A percentile compares a stretch with the other conserved stretches of the same genome.
Conservation (phyloP, 2,797 vertebrate genomes). For the Toxotes lorentzi region DNA sequence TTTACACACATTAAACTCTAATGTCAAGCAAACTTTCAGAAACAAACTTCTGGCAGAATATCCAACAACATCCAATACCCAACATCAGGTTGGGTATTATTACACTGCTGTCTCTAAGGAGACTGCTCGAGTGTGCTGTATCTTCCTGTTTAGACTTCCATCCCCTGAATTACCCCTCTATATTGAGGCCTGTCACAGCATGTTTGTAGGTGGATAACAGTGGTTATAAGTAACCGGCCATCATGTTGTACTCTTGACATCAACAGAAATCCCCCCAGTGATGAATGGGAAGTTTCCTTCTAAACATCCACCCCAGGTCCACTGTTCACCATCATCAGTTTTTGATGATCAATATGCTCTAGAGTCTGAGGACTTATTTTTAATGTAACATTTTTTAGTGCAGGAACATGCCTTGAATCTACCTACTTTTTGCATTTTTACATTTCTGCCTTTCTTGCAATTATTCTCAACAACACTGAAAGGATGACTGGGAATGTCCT, state of each 20-base stretch:
- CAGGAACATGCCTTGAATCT: background rate
- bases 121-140: slow-evolving; percentile 8
- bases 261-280: background rate
- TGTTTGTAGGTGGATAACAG: slow-evolving; percentile 34
- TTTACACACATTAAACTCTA: slow-evolving; percentile 37
- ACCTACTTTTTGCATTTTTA: background rate
- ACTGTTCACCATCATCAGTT: background rate
- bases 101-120: slow-evolving; percentile 12
- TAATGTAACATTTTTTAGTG: background rate
- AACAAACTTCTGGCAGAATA: slow-evolving; percentile 7
- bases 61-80: too few relatives aligned
- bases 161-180: slow-evolving; percentile 17
- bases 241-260: slow-evolving; percentile 27
- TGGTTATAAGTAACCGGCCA: slow-evolving; percentile 11
- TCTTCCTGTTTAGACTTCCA: slow-evolving; percentile 20
- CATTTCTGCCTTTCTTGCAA: background rate
- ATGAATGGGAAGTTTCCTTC: background rate
- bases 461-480: background rate
- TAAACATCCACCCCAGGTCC: background rate
- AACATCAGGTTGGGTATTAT: slow-evolving; percentile 28
- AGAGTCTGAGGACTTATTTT: background rate
- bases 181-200: slow-evolving; percentile 19
- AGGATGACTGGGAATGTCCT: background rate
- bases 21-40: slow-evolving; percentile 12
- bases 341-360: background rate